Evolutionary conservation across 1,140 invertebrate genomes (phyloP).

Genomic region (Drosophila paulistorum): DNA sequence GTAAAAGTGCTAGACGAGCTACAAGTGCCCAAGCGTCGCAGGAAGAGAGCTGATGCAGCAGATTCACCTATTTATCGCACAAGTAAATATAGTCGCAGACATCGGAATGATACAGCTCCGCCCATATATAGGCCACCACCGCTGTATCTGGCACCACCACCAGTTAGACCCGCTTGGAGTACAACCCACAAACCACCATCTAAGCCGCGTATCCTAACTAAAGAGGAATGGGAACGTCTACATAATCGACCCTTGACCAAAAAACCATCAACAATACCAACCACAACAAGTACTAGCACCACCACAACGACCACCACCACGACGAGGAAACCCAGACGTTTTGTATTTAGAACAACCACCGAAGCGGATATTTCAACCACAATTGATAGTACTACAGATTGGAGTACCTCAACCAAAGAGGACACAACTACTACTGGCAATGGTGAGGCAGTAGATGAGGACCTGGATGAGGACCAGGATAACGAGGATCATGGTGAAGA

Average conservation of each 20-base stretch:
- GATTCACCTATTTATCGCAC: conserved; percentile 37
- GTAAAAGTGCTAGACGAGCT: conserved; percentile 53
- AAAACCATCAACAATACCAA: not conserved
- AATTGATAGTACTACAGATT: conserved; percentile 32
- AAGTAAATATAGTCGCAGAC: conserved; percentile 60
- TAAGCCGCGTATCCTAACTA: conserved; percentile 24
- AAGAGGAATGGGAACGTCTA: conserved; percentile 54
- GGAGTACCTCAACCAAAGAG: conserved; percentile 33
- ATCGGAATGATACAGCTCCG: conserved; percentile 44
- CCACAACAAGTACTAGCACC: conserved; percentile 5
- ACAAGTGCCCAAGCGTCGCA: conserved; percentile 29
- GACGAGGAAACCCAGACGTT: conserved; percentile 17
- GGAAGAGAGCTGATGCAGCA: conserved; percentile 16
- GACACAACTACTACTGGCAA: conserved; percentile 15
- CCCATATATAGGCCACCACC: conserved; percentile 1
- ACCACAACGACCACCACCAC: conserved; percentile 24
- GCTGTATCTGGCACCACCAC: conserved; percentile 16
- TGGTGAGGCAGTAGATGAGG: not conserved
- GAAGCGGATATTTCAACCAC: conserved; percentile 19
- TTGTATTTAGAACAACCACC: conserved; percentile 29
- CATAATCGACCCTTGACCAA: not conserved
- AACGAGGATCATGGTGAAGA: not conserved
- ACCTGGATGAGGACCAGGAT: not conserved
- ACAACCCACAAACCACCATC: conserved; percentile 14
- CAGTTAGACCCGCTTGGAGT: conserved; percentile 14